Base-by-base conservation (phyloP, 1,140 invertebrate species). In the Anastrepha obliqua region DNA sequence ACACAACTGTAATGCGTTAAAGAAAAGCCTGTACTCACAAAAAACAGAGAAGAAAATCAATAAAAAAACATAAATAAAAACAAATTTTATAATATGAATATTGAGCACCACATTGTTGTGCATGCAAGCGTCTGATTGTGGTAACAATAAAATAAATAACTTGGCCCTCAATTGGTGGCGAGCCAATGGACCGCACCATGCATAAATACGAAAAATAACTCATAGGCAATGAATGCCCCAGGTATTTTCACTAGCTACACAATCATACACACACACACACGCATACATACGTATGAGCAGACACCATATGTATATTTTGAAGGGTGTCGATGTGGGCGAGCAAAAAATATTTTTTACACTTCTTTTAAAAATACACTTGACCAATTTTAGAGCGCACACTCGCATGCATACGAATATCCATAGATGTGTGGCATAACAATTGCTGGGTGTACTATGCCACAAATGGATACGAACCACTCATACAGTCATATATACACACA, bases 1-100 rank as follows among this genome's bases (percentile, higher is more conserved):
- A n/a, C 74, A 51, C 74, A 81, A 47, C 47, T 81, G 74, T 47
- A 81, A 29, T 44, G 74, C 29, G 42, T 81, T 81, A 81, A 81
- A 29, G 74, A 58, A 81, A 81, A 81, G 51, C 20, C 74, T 81
- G 3, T 47, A 81, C 15, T 81, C 74, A 55, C 7, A 29, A 29
- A 29, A 29, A 29, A 29, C 29, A 29, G 29, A 29, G 1, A 29
- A 29, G 20, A 55, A 58, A 11, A 20, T 55, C 11, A 8, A 8
- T 55, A 55, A 8, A 55, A 55, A 55, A 55, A 29, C 58, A 62
- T n/a, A n/a, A n/a, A 62, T n/a, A 62, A 62, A 62, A 58, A 58
- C 13, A 58, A 7, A 13, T 1, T 8, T 62, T 4, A 15, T 62
- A 62, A 62, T 17, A 62, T 62, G n/a, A 62, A 62, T 62, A 62